Evolutionary conservation across 2,888 invertebrate genomes (phyloP), one percentile per base, ranked within the genome.

Genomic region (Argyra leucocephala): DNA sequence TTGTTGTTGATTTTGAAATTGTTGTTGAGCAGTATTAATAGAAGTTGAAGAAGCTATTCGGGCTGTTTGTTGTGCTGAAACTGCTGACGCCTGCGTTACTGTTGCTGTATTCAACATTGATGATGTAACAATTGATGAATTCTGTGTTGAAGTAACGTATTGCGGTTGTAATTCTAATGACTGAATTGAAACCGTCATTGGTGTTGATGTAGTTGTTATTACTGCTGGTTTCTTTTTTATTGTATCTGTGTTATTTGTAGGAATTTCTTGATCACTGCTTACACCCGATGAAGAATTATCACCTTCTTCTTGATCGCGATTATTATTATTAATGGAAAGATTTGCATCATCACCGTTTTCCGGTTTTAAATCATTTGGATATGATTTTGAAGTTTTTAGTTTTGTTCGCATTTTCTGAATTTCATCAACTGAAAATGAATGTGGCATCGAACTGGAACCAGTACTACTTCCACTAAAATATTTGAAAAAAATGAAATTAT

Each of bases 261-360:
- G 10, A 22, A 86, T 81, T 72, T 89, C 92, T 77, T 93, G 92
- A 80, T 93, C 93, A 63, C 91, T 91, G 69, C 91, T 91, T 1
- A 93, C 92, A 23, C 92, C 92, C 26, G 91, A 91, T 6, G 92
- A 91, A 69, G 92, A 91, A 80, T 92, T 92, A 79, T 93, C 93
- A 63, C 90, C 90, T 79, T 92, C 92, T 81, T 90, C 91, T 9
- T 83, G 79, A 67, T 81, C 73, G 48, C 69, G 82, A 62, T 70
- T 26, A 21, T 31, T 26, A 9, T n/a, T 24, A 31, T 31, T 24
- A 31, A 24, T 57, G 66, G 68, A 65, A 68, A 68, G 36, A 57
- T 68, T 68, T 57, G 66, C 63, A 23, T 69, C 67, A 10, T 62
- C 64, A 57, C 61, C 57, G 22, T 61, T 48, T 22, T 64, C 58